Conservation (phyloP, 2,113 vertebrate genomes). For the Carlito syrichta region DNA sequence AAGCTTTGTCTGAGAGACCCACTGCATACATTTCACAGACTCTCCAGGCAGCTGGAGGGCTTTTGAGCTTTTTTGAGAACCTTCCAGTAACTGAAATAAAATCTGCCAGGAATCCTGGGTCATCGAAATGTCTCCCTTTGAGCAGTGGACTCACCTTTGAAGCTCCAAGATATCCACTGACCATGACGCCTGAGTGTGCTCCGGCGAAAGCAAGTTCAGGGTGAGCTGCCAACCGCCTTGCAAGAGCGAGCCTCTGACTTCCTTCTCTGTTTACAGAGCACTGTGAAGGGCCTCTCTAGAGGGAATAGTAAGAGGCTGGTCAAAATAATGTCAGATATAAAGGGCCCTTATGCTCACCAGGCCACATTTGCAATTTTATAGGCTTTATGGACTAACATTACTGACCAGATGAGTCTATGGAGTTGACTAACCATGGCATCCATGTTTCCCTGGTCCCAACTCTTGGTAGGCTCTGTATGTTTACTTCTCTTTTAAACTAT, state of each 20-base stretch:
- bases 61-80: constrained; percentile 84
- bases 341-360: constrained; percentile 78
- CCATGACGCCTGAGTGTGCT: constrained; percentile 88
- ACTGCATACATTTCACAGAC: constrained; percentile 72
- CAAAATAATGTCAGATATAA: constrained; percentile 81
- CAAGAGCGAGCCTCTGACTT: constrained; percentile 78
- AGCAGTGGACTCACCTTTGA: constrained; percentile 88
- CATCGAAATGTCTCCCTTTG: constrained; percentile 91
- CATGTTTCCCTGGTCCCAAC: not conserved
- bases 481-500: not conserved
- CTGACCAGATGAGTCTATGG: constrained; percentile 78
- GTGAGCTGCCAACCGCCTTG: constrained; percentile 82
- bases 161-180: constrained; percentile 88
- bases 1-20: constrained; percentile 77
- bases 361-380: constrained; percentile 74
- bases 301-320: constrained; percentile 74
- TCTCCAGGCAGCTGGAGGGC: constrained; percentile 79
- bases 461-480: not conserved
- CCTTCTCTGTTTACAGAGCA: constrained; percentile 83
- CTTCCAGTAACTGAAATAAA: constrained; percentile 90
- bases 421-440: constrained; percentile 60
- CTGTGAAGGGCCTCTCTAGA: constrained; percentile 76
- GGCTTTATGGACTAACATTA: constrained; percentile 64
- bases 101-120: constrained; percentile 88
- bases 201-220: constrained; percentile 84